Percentiles rank a stretch among this genome's conserved stretches.
Evolutionary conservation across 2,113 vertebrate genomes (phyloP).

Genomic region (Sylvietta virens): DNA sequence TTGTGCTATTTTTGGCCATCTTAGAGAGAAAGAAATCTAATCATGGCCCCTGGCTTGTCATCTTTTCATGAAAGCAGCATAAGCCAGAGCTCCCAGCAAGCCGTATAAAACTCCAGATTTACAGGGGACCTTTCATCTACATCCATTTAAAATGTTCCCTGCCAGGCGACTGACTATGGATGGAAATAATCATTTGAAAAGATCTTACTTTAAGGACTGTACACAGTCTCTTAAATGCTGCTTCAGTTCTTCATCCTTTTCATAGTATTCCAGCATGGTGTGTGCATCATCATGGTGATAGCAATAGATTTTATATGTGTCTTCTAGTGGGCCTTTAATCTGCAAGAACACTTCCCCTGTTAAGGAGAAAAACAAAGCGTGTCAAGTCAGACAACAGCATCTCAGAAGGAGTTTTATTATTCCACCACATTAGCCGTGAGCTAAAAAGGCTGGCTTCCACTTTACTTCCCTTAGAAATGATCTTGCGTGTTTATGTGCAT

Average conservation of each 20-base stretch:
- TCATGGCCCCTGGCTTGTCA: constrained; percentile 57
- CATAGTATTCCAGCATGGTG: constrained; percentile 84
- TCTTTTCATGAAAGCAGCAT: constrained; percentile 62
- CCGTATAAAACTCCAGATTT: constrained; percentile 55
- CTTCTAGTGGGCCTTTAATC: constrained; percentile 87
- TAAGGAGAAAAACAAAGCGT: constrained; percentile 54
- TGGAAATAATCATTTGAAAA: constrained; percentile 54
- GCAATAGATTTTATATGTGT: constrained; percentile 94
- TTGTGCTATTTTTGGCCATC: constrained; percentile 62
- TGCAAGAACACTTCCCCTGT: constrained; percentile 92
- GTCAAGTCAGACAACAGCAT: constrained; percentile 45
- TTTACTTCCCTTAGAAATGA: constrained; percentile 26
- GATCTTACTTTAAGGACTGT: constrained; percentile 87
- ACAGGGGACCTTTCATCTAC: constrained; percentile 62
- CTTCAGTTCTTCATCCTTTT: constrained; percentile 89
- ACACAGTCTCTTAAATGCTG: constrained; percentile 83
- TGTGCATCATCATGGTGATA: constrained; percentile 93
- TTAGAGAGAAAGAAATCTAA: constrained; percentile 40
- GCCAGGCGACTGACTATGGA: constrained; percentile 38
- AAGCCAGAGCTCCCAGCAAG: constrained; percentile 51
- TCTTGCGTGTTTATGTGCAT: constrained; percentile 55
- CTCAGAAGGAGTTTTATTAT: constrained; percentile 43
- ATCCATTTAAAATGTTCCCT: constrained; percentile 66
- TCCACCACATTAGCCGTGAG: constrained; percentile 6
- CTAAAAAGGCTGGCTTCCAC: constrained; percentile 29